phyloP scores from a whole-genome alignment of 2,888 invertebrate genomes.

The Strigamia transsilvanica region DNA sequence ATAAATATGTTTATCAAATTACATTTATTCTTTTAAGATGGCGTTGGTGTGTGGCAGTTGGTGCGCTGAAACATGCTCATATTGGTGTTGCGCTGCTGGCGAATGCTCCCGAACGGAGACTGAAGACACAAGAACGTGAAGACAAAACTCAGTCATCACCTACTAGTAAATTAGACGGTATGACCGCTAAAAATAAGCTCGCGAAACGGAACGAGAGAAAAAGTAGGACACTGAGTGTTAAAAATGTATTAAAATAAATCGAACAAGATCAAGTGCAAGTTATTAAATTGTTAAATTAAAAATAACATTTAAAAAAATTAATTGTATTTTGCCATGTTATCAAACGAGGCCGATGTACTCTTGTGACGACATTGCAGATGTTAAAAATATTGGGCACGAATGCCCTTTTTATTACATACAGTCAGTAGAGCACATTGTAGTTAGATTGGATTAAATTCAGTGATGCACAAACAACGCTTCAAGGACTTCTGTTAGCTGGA shows the following conservation, averaged over 20 bases:
- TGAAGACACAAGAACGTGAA: constrained; percentile 56
- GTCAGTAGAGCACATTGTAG: constrained; percentile 97
- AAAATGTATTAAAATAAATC: constrained; percentile 70
- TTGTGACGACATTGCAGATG: constrained; percentile 94
- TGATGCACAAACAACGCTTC: constrained; percentile 96
- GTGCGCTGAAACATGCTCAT: constrained; percentile 97
- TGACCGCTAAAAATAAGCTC: constrained; percentile 62
- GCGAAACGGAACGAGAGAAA: constrained; percentile 57
- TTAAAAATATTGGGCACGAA: constrained; percentile 79
- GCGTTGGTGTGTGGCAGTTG: constrained; percentile 75
- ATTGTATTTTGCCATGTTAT: constrained; percentile 84
- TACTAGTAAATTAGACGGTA: constrained; percentile 54
- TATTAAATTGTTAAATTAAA: constrained; percentile 74
- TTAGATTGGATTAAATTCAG: constrained; percentile 97
- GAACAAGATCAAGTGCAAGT: constrained; percentile 86
- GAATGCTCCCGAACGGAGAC: constrained; percentile 73
- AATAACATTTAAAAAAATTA: no score
- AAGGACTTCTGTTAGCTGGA: constrained; percentile 92
- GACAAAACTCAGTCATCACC: constrained; percentile 6
- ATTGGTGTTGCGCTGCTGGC: constrained; percentile 92
- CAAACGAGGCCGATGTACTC: constrained; percentile 98
- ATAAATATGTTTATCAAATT: constrained; percentile 17
- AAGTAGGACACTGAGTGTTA: not conserved
- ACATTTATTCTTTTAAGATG: not conserved
- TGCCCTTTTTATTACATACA: constrained; percentile 96